These are phyloP conservation scores for Limnephilus lunatus DNA, from an alignment of 2,888 invertebrate species.

Conservation along the genomic window DNA sequence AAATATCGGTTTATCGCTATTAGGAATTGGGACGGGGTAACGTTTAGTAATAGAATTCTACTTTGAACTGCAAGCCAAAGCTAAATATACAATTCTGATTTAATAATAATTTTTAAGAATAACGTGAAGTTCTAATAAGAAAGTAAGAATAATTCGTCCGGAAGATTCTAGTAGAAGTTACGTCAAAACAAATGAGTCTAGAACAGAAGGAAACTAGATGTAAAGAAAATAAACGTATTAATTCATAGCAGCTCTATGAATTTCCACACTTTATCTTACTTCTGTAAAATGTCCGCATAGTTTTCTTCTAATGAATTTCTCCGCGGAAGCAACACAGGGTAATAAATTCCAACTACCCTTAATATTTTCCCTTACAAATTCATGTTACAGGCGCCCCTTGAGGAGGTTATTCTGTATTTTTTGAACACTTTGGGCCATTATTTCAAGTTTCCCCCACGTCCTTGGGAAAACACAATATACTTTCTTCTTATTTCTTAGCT, in stretches of 20 bases:
- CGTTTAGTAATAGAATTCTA: no score
- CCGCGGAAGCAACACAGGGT: neutral
- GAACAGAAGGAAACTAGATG: neutral
- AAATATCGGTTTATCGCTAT: no score
- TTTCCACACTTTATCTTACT: neutral
- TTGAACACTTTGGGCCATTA: neutral
- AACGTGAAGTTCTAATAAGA: neutral
- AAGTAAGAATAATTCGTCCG: neutral
- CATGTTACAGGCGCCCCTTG: neutral
- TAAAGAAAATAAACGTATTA: conserved; percentile 2
- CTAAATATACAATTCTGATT: neutral
- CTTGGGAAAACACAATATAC: neutral
- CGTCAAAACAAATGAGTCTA: no score
- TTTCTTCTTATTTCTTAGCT: neutral
- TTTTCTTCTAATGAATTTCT: conserved; percentile 2
- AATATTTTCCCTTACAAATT: conserved; percentile 2
- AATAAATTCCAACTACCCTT: conserved; percentile 2
- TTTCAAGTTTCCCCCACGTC: neutral
- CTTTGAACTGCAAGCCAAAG: neutral
- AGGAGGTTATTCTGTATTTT: neutral
- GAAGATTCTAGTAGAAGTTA: neutral
- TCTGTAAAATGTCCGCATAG: neutral
- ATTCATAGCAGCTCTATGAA: neutral
- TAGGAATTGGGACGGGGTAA: no score
- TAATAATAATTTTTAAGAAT: neutral